A percentile compares a stretch with the other conserved stretches of the same genome.
phyloP scores from a whole-genome alignment of 2,797 vertebrate genomes.

The Siniperca undulata region DNA sequence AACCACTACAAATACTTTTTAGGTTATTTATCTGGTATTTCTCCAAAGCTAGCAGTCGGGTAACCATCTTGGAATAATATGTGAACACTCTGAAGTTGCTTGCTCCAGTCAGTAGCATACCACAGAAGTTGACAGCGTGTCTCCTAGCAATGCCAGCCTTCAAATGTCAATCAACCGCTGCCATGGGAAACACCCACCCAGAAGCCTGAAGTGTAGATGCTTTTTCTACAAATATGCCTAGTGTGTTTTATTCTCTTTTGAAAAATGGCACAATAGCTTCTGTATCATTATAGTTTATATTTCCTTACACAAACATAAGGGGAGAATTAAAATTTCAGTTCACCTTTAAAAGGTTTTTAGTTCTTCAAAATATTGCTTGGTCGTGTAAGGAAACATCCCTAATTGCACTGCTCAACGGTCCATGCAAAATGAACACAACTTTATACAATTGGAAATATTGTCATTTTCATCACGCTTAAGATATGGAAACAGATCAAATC shows the following conservation, averaged over 20 bases:
- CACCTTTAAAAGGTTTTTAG: background rate
- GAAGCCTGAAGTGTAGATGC: background rate
- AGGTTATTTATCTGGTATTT: background rate
- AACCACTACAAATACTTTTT: background rate
- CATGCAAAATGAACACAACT: too few relatives aligned
- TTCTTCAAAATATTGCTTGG: background rate
- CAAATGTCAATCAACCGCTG: background rate
- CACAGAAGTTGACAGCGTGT: background rate
- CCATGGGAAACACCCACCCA: background rate
- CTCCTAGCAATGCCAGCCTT: background rate
- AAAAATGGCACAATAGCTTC: background rate
- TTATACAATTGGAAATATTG: too few relatives aligned
- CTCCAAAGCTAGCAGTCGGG: background rate
- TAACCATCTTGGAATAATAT: background rate
- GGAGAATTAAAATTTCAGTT: background rate
- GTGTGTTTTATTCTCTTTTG: background rate
- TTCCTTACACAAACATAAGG: background rate
- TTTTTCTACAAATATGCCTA: background rate
- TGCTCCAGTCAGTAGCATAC: background rate
- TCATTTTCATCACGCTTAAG: too few relatives aligned
- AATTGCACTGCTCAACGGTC: too few relatives aligned
- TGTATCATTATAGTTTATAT: too few relatives aligned
- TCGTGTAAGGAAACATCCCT: too few relatives aligned
- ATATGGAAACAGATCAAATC: too few relatives aligned
- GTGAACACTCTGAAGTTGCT: background rate